Base-by-base conservation (phyloP, 2,797 vertebrate species). In the Myotis findleyi region DNA sequence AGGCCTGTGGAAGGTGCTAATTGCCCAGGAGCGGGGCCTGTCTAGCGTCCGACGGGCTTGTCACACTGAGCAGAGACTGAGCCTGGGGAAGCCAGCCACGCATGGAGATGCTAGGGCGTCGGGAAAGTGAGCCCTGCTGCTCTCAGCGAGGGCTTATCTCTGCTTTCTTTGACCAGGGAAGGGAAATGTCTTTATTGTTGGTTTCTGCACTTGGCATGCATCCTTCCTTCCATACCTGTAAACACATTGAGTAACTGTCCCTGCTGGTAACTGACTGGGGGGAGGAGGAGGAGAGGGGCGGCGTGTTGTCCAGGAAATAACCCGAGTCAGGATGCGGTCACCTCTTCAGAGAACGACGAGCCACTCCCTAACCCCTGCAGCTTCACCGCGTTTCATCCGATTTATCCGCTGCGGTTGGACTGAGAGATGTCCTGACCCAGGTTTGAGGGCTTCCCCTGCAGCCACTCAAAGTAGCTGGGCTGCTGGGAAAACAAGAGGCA, bases 121-220 rank as follows among this genome's bases (percentile, higher is more conserved):
- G 86, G 77, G 91, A 68, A 93, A 97, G 62, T 69, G 72, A 95
- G 94, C 87, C 96, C 85, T 75, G 93, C 91, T 95, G 81, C 18
- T 83, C 92, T 97, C 83, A 69, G 96, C 71, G 84, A 87, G 96
- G 55, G 44, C 81, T 96, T 91, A 97, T 97, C 95, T 98, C 66
- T 97, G 97, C 30, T 83, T 53, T 94, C 97, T 98, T 98, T 98
- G 97, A 98, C 98, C 96, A 83, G 1, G 0, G 41, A 94, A 91
- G 91, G 95, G 94, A 97, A 73, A 41, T 59, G n/a, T 64, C 71
- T 93, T 92, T 96, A 95, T 89, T 94, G 88, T 71, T 57, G 16
- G 49, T 82, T 81, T 93, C 33, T 85, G 6, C 73, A 84, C 62
- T 44, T 80, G 76, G 41, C 49, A 4, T 62, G 76, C 69, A 81